Conservation (phyloP, 2,888 invertebrate genomes). For the Nemotelus pantherinus region DNA sequence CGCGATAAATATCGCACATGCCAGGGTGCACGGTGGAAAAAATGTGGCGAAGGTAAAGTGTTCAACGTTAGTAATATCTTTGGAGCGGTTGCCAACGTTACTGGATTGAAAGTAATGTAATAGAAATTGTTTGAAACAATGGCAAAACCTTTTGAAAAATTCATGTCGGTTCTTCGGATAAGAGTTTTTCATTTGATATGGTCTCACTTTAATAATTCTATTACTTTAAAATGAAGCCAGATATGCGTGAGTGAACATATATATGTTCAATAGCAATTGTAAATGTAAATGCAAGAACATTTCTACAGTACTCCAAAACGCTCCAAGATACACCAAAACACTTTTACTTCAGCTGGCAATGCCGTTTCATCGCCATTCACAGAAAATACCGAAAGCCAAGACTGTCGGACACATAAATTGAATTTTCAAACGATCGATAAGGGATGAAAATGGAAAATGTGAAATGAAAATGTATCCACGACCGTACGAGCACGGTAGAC, state of each 20-base stretch:
- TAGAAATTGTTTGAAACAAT: no score
- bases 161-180: no score
- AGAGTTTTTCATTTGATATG: no score
- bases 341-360: neutral
- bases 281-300: no score
- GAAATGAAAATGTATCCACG: slow-evolving; percentile 43
- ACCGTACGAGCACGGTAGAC: neutral
- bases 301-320: no score
- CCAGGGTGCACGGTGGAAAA: slow-evolving; percentile 8
- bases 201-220: no score
- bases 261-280: no score
- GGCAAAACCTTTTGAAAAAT: no score
- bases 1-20: slow-evolving; percentile 50
- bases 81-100: neutral
- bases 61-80: slow-evolving; percentile 1
- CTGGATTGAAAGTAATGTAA: neutral
- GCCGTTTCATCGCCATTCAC: neutral
- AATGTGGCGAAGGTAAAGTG: slow-evolving; percentile 20
- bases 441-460: slow-evolving; percentile 46
- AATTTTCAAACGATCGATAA: slow-evolving; percentile 49
- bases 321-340: no score
- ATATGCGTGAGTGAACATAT: no score
- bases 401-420: slow-evolving; percentile 49
- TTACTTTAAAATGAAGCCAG: no score
- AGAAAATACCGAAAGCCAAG: slow-evolving; percentile 41